These are phyloP conservation scores for Cancer borealis DNA, from an alignment of 2,888 invertebrate genomes.

Conservation along the genomic window DNA sequence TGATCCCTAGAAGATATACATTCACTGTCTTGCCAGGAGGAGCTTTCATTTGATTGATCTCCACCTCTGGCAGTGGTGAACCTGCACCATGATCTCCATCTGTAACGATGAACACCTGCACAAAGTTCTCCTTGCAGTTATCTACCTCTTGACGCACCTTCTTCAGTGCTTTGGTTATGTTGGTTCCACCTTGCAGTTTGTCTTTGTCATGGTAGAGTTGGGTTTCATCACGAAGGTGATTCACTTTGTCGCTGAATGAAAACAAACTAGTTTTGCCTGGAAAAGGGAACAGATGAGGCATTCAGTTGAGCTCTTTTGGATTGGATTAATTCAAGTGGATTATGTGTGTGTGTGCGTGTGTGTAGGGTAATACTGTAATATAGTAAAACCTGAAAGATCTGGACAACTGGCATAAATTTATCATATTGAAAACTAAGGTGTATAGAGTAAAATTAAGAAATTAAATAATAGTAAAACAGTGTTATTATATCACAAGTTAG, in stretches of 20 bases:
- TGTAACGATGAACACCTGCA: constrained; percentile 65
- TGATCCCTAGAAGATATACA: constrained; percentile 66
- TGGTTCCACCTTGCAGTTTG: constrained; percentile 40
- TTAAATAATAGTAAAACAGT: no score
- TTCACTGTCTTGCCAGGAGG: constrained; percentile 62
- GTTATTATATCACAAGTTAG: no score
- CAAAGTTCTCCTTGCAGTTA: constrained; percentile 44
- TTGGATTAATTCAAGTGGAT: not conserved
- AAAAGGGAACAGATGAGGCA: not conserved
- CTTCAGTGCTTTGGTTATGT: constrained; percentile 60
- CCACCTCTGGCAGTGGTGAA: constrained; percentile 50
- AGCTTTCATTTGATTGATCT: constrained; percentile 52
- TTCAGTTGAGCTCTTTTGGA: not conserved
- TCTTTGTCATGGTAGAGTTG: not conserved
- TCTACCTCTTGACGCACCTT: constrained; percentile 58
- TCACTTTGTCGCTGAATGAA: constrained; percentile 58
- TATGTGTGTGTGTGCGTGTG: not conserved
- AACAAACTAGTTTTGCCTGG: constrained; percentile 67
- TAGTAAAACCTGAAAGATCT: no score
- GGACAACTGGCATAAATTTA: no score
- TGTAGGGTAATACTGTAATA: no score
- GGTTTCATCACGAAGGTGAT: constrained; percentile 44
- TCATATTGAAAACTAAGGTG: no score
- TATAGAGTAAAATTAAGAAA: no score
- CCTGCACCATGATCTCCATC: constrained; percentile 69